Base-by-base conservation (phyloP, 1,140 invertebrate genomes). In the Neodiprion virginianus region DNA sequence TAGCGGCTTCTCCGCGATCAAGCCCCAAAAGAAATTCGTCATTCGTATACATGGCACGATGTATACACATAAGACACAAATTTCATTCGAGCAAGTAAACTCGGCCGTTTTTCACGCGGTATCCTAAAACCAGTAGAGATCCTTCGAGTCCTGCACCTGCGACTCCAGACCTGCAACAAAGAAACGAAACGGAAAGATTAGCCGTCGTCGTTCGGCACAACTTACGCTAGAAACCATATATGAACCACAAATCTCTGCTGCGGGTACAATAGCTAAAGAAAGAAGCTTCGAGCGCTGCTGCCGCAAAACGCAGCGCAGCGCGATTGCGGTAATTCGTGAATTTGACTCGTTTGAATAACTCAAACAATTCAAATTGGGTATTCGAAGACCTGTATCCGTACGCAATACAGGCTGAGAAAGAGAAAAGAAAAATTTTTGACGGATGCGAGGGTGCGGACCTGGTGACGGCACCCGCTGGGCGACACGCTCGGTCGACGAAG, bases 361-460 rank as follows among this genome's bases (percentile, higher is more conserved):
- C 14, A 69, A 47, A 69, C 9, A 12, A 69, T 69, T 69, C 40
- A 69, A 69, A 69, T 69, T 14, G n/a, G 10, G 10, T 69, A 69
- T 69, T 47, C 67, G 11, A 11, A 0, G 7, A 69, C 67, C 40
- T 69, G 21, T 14, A 65, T 7, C 12, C 1, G 7, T 40, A 40
- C 12, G 7, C 17, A 65, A 1, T 14, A 65, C 61, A 23, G 67
- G 11, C 17, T 17, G 67, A 69, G 8, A 21, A 69, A 47, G 14
- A 71, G 70, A 71, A 71, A 75, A 82, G 81, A 9, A 74, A 21
- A 76, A 76, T 79, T 76, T 83, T 84, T 84, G 84, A 85, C 81
- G 82, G 83, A 85, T 84, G 84, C 77, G 83, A 84, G 82, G 84
- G 84, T 85, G 84, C 82, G 79, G 81, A 85, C 80, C 83, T 85